Evolutionary conservation across 2,888 invertebrate genomes (phyloP).

Genomic region (Eutolmus rufibarbis): DNA sequence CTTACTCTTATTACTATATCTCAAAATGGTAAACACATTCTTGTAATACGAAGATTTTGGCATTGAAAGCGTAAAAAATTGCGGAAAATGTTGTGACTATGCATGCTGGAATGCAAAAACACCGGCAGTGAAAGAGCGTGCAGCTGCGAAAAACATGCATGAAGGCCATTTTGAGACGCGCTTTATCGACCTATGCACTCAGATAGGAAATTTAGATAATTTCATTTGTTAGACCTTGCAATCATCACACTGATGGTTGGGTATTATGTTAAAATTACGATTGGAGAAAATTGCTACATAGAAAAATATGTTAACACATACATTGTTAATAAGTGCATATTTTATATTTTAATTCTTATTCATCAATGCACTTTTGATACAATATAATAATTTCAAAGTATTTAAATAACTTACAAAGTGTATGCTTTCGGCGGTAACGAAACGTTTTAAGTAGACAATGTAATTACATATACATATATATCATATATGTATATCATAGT

Average conservation of each 20-base stretch:
- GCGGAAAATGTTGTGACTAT: not conserved
- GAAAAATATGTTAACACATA: not conserved
- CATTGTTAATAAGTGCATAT: too few relatives aligned
- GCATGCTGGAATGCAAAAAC: constrained; percentile 8
- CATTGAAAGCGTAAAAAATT: not conserved
- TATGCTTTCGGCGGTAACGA: too few relatives aligned
- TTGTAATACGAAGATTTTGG: not conserved
- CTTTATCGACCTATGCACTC: not conserved
- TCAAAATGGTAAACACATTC: not conserved
- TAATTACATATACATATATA: too few relatives aligned
- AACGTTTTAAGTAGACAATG: too few relatives aligned
- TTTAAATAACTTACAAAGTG: too few relatives aligned
- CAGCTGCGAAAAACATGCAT: not conserved
- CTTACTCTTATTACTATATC: not conserved
- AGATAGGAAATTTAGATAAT: not conserved
- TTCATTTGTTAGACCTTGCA: not conserved
- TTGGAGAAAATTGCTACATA: not conserved
- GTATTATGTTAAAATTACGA: not conserved
- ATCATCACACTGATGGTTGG: not conserved
- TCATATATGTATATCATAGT: too few relatives aligned
- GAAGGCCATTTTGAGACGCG: not conserved
- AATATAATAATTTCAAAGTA: too few relatives aligned
- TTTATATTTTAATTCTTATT: too few relatives aligned
- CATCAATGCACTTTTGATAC: too few relatives aligned
- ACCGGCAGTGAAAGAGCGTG: not conserved